Conservation (phyloP, 2,797 vertebrate species). For the Lates japonicus region DNA sequence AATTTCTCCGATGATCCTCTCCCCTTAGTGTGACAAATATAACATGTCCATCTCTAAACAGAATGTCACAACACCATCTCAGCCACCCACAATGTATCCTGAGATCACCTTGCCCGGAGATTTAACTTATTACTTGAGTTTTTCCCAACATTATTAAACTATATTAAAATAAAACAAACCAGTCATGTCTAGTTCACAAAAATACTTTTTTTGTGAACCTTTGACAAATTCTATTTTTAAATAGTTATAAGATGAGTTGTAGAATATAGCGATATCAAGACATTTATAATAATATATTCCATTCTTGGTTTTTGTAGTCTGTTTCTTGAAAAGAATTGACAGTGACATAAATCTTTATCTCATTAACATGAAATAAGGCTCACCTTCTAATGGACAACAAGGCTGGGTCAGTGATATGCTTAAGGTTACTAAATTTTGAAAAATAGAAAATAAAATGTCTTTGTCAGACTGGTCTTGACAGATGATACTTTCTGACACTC, state of each 20-base stretch:
- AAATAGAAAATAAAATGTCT: background rate
- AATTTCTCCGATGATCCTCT: too few species aligned
- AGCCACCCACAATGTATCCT: too few species aligned
- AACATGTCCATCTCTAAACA: too few species aligned
- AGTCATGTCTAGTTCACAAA: background rate
- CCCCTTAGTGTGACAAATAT: too few species aligned
- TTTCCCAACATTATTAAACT: too few species aligned
- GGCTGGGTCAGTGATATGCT: background rate
- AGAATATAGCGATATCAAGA: too few species aligned
- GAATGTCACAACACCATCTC: too few species aligned
- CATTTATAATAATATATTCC: background rate
- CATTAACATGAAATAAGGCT: background rate
- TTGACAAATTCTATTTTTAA: background rate
- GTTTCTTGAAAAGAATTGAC: background rate
- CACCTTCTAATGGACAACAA: background rate
- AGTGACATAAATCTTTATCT: background rate
- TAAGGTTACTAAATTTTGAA: background rate
- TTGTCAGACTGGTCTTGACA: background rate
- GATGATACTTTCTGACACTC: slow-evolving; percentile 20
- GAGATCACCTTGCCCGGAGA: too few species aligned
- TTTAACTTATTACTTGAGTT: too few species aligned
- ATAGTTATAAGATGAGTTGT: background rate
- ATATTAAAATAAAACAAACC: too few species aligned
- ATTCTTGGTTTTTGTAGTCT: background rate
- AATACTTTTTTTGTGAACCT: background rate